Conservation (phyloP, 2,113 vertebrate genomes). For the Spea multiplicata region DNA sequence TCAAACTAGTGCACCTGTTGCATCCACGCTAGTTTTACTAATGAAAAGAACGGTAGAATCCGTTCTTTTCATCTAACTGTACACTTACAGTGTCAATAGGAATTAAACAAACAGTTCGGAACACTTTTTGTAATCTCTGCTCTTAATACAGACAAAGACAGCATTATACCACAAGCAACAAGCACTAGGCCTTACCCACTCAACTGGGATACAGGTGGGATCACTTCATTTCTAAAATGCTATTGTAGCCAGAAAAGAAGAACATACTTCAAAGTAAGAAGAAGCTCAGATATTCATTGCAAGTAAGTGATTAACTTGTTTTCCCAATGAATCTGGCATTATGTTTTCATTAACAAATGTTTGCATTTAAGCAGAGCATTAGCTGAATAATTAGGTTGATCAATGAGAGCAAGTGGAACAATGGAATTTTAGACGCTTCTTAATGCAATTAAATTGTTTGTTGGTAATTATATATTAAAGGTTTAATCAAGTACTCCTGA, state of each 20-base stretch:
- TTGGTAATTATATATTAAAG: conserved; percentile 83
- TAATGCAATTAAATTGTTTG: conserved; percentile 82
- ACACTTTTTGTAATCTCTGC: too few relatives aligned
- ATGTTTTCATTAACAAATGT: conserved; percentile 77
- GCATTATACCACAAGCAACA: neutral
- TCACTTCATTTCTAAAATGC: conserved; percentile 57
- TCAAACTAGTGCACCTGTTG: too few relatives aligned
- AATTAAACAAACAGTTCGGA: too few relatives aligned
- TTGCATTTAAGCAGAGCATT: conserved; percentile 72
- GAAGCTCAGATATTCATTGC: conserved; percentile 65
- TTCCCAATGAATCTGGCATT: conserved; percentile 77
- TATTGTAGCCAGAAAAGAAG: conserved; percentile 55
- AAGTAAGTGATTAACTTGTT: conserved; percentile 73
- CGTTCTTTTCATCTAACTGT: too few relatives aligned
- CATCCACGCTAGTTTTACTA: too few relatives aligned
- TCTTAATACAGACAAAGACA: neutral
- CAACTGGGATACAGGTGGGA: conserved; percentile 58
- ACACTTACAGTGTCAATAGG: too few relatives aligned
- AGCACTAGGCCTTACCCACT: conserved; percentile 32
- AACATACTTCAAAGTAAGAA: conserved; percentile 60
- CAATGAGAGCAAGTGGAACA: conserved; percentile 75
- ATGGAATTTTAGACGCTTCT: conserved; percentile 78
- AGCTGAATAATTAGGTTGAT: conserved; percentile 69
- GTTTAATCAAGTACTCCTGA: conserved; percentile 83
- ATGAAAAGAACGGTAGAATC: too few relatives aligned